Base-by-base conservation (phyloP, 2,113 vertebrate genomes). In the Pongo abelii region DNA sequence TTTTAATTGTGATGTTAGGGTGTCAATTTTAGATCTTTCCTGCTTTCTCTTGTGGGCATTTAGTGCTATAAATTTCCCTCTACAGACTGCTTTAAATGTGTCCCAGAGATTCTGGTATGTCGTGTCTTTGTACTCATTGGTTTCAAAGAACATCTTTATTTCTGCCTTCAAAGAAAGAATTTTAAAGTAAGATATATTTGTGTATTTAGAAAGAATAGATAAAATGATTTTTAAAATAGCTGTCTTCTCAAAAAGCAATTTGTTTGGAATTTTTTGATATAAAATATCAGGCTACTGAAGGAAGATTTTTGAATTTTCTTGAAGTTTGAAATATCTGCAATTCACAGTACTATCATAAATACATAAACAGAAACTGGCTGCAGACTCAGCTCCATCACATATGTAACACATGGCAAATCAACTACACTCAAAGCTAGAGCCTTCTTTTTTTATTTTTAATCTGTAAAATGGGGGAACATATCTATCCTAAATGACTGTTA, bases 221-320 rank as follows among this genome's bases (percentile, higher is more conserved):
- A 61, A 25, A 83, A 67, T 67, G 40, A 48, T 89, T 89, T 80
- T 2, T 27, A 84, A 74, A 95, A 84, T 25, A 94, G 67, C n/a
- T 84, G 25, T 61, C n/a, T 89, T 92, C 67, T 40, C 77, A 70
- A 89, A 96, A 74, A 64, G 11, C 40, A 95, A 22, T 85, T 84
- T 52, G 17, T 84, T 67, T 67, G 12, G 78, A 67, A 81, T 90
- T 85, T 67, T 80, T 93, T 86, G 67, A 10, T 83, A 79, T 80
- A 72, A 89, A 74, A 74, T 92, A 8, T 61, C 9, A 84, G 35
- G 32, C 18, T 74, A 75, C 11, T 79, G 23, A 35, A 40, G 79
- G 23, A 59, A 69, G 13, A 22, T 80, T 61, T 23, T 83, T 81
- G 2, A 72, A 43, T 25, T 85, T 13, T 86, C 23, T 55, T 93